Percentiles rank a stretch among this genome's conserved stretches.
Evolutionary conservation across 2,888 invertebrate species (phyloP).

Genomic region (Crioceris asparagi): DNA sequence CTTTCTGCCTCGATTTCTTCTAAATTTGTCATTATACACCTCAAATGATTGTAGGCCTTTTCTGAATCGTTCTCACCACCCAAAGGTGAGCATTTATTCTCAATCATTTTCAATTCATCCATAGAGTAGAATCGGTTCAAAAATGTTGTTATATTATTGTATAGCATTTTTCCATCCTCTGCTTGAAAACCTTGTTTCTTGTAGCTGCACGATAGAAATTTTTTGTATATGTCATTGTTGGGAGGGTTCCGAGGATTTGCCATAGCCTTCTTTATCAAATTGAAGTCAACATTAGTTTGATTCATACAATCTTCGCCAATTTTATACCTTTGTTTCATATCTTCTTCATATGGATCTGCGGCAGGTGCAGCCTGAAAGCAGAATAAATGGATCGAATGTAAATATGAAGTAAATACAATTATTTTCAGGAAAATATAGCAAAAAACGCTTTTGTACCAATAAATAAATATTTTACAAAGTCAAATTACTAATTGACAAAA

Average conservation of each 20-base stretch:
- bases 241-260: conserved; percentile 14
- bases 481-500: no score
- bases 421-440: no score
- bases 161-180: conserved; percentile 25
- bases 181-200: conserved; percentile 28
- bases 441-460: no score
- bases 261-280: conserved; percentile 19
- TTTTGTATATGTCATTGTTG: conserved; percentile 21
- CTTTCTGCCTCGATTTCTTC: no score
- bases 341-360: conserved; percentile 9
- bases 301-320: conserved; percentile 24
- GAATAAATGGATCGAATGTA: no score
- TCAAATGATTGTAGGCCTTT: conserved; percentile 18
- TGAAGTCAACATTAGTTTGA: conserved; percentile 21
- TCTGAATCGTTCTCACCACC: conserved; percentile 17
- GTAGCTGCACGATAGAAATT: conserved; percentile 29
- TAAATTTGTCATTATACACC: conserved; percentile 17
- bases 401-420: no score
- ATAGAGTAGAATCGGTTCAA: conserved; percentile 18
- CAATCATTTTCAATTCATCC: conserved; percentile 14
- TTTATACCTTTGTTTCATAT: conserved; percentile 14
- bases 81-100: conserved; percentile 15
- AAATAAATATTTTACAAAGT: no score
- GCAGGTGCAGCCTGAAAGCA: background rate
- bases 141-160: conserved; percentile 24